Evolutionary conservation across 2,113 vertebrate species (phyloP).

Genomic region (Odocoileus virginianus): DNA sequence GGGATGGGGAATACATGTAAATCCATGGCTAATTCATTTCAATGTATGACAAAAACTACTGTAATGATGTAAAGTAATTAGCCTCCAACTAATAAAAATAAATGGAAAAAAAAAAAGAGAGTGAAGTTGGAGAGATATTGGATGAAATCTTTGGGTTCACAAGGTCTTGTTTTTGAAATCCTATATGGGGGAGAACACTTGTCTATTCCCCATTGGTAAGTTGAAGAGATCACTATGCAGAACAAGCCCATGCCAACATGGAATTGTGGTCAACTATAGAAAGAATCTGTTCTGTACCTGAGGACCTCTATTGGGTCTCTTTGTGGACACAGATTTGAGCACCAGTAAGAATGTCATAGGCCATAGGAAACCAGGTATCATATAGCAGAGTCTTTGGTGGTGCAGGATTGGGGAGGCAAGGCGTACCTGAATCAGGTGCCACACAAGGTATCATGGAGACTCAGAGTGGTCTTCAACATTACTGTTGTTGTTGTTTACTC

Average conservation of each 20-base stretch:
- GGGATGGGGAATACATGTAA: too few relatives aligned
- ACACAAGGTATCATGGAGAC: neutral
- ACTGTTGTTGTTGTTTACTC: neutral
- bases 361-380: neutral
- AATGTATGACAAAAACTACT: too few relatives aligned
- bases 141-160: neutral
- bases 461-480: neutral
- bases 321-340: neutral
- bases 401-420: neutral
- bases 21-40: too few relatives aligned
- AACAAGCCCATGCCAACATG: neutral
- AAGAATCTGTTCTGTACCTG: neutral
- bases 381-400: neutral
- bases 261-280: neutral
- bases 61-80: too few relatives aligned
- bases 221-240: neutral
- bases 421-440: too few relatives aligned
- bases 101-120: neutral
- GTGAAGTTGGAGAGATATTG: neutral
- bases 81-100: too few relatives aligned
- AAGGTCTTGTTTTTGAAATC: neutral
- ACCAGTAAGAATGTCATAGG: neutral
- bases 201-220: neutral
- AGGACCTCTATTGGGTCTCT: neutral
- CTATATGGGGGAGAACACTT: neutral